Percentiles rank a stretch among this genome's conserved stretches.
Conservation (phyloP, 2,113 vertebrate species). For the Podilymbus podiceps region DNA sequence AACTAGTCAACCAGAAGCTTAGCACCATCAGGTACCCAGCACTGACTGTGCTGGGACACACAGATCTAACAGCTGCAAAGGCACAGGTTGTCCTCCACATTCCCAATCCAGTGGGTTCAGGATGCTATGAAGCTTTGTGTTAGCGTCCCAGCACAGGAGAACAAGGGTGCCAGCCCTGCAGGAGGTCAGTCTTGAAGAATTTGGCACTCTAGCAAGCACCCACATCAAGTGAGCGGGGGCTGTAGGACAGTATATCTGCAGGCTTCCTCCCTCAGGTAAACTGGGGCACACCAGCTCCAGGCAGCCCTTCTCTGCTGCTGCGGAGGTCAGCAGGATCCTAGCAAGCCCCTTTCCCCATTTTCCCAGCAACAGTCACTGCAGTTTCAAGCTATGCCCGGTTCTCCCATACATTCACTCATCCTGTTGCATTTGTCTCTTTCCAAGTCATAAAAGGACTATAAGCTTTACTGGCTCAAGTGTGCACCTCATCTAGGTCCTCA, state of each 20-base stretch:
- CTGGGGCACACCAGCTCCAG: neutral
- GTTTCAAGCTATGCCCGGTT: neutral
- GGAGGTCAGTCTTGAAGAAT: neutral
- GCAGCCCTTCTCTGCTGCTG: neutral
- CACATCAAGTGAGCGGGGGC: neutral
- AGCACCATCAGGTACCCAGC: neutral
- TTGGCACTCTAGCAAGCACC: neutral
- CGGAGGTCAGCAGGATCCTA: neutral
- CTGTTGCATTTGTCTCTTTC: too few species aligned
- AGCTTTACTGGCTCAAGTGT: rapidly evolving
- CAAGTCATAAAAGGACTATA: neutral
- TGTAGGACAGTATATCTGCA: neutral
- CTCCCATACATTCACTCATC: neutral
- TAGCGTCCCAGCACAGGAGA: neutral
- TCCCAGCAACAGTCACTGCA: neutral
- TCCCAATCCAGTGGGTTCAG: rapidly evolving
- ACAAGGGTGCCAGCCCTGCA: too few species aligned
- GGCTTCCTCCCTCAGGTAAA: neutral
- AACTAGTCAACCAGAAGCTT: neutral
- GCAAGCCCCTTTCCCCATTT: neutral
- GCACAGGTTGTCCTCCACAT: neutral
- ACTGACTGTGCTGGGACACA: too few species aligned
- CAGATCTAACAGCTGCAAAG: neutral
- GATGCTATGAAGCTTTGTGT: neutral
- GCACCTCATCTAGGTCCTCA: neutral